Base-by-base conservation (phyloP, 2,888 invertebrate genomes). In the Trissonchulus sp. region DNA sequence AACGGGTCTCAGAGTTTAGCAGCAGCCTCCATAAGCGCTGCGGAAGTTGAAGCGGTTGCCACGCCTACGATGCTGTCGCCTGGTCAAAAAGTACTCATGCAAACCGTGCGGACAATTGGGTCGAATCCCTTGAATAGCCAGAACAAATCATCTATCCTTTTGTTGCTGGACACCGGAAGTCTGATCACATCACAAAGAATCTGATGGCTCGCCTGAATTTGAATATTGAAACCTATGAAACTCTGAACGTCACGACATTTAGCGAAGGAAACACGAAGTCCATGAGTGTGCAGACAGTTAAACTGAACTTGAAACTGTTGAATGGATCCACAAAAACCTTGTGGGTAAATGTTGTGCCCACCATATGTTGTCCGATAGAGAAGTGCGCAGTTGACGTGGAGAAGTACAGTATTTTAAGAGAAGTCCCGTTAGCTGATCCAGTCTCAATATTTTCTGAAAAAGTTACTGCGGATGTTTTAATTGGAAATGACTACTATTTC, bases 401-500 rank as follows among this genome's bases (percentile, higher is more conserved):
- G 37, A 69, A 69, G 34, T 36, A 69, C 34, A 30, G 15, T 8
- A 8, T 69, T 2, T n/a, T 69, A 35, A 2, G 34, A 8, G n/a
- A 69, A 36, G 15, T 69, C n/a, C 36, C n/a, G 8, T n/a, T 69
- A n/a, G 71, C 71, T 69, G 71, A 69, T n/a, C 71, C 71, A 15
- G 2, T 36, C 36, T 15, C 34, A 8, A 3, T 3, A 3, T 8
- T 33, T 36, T 33, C 33, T 34, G 31, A 36, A 28, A 35, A 23
- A 37, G 71, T 34, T 28, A 8, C 36, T 31, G 36, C 34, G 3
- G 71, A 69, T 35, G 8, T 69, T 23, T 36, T 69, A 35, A 35
- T 69, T n/a, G 71, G 71, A 8, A 69, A n/a, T 36, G 71, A 69
- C 71, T 69, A 69, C 34, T 69, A 69, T n/a, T 69, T 8, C 36